Percentiles rank a stretch among this genome's conserved stretches.
Evolutionary conservation across 2,888 invertebrate species (phyloP).

Genomic region (Charanyca ferruginea): DNA sequence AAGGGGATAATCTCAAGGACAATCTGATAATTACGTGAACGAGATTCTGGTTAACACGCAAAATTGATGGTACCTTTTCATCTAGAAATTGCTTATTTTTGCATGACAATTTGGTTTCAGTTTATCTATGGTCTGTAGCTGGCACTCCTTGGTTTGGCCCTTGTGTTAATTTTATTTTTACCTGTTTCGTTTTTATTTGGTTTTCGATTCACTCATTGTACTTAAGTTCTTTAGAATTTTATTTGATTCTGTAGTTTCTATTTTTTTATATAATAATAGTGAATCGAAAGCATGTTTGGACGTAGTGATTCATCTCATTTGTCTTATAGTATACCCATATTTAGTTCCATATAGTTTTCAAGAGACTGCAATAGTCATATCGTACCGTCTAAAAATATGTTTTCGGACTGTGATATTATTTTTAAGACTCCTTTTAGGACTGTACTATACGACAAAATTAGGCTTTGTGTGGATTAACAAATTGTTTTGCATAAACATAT

Average conservation of each 20-base stretch:
- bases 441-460: constrained; percentile 64
- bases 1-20: constrained; percentile 33
- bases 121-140: constrained; percentile 86
- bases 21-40: constrained; percentile 29
- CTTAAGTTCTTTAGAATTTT: constrained; percentile 48
- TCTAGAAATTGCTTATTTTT: constrained; percentile 84
- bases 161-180: constrained; percentile 80
- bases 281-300: constrained; percentile 65
- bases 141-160: constrained; percentile 91
- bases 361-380: constrained; percentile 83
- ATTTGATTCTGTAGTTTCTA: constrained; percentile 33
- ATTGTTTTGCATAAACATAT: constrained; percentile 56
- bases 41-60: constrained; percentile 65
- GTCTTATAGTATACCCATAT: constrained; percentile 71
- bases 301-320: constrained; percentile 72
- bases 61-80: constrained; percentile 76
- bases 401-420: constrained; percentile 88
- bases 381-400: constrained; percentile 70
- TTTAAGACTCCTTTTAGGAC: constrained; percentile 74
- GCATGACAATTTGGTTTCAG: constrained; percentile 84
- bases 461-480: constrained; percentile 71
- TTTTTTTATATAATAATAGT: constrained; percentile 53
- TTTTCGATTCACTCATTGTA: constrained; percentile 68
- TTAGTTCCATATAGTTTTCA: constrained; percentile 71
- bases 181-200: constrained; percentile 68